Base-by-base conservation (phyloP, 2,113 vertebrate genomes). In the Chelonoidis abingdonii region DNA sequence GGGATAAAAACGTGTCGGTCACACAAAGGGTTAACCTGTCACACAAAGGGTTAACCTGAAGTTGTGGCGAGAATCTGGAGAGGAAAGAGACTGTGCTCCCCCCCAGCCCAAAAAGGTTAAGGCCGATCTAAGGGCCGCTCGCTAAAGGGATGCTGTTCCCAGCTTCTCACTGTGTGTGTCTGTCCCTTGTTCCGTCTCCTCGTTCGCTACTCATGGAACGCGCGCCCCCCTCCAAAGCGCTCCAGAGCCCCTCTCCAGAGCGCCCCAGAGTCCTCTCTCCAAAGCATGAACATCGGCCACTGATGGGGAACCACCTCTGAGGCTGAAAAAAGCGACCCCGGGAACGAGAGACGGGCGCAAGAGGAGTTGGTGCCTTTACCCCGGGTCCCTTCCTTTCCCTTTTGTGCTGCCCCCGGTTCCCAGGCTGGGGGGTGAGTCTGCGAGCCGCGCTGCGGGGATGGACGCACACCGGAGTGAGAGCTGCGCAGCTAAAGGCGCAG, bases 81-180 rank as follows among this genome's bases (percentile, higher is more conserved):
- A 90, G 92, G 90, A 50, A 93, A 94, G 87, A 90, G 88, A 24
- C 86, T 41, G 79, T 54, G 53, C 59, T 65, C 84, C 84, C 89
- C 69, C 56, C 47, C 50, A 13, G 47, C 80, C 82, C 89, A 83
- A 83, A 94, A 95, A 87, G 91, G 90, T 95, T 96, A 95, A 90
- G 94, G 92, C 87, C 10, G 92, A 91, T 91, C 94, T 76, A 86
- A 94, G 91, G 94, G 85, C 86, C 38, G 80, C n/a, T 95, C 87
- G 88, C 83, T 56, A 41, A 10, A 53, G 83, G 80, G 80, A 83
- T 0, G 24, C 91, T 62, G 76, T 52, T 87, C 95, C 88, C 62
- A 87, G 88, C 80, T 81, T 85, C 91, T 95, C 93, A 62, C 83
- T 10, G 22, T 27, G 82, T 0, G 0, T 62, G 16, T 87, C 75